These are phyloP conservation scores for Tenthredo mesomela DNA, from an alignment of 2,888 invertebrate species.

Conservation along the genomic window DNA sequence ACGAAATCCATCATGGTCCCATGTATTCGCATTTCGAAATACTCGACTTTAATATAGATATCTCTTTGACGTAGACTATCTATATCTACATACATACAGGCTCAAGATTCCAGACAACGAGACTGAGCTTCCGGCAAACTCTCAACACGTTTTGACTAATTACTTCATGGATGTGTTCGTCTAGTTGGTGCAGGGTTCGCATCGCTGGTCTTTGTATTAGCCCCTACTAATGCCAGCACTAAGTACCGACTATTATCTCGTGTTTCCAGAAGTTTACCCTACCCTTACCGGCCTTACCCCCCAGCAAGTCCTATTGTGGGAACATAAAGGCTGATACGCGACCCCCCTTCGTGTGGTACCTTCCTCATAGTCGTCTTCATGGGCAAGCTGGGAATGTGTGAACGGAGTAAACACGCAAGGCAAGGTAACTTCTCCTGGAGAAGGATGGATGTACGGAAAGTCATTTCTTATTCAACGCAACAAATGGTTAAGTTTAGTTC, in stretches of 20 bases:
- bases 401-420: not conserved
- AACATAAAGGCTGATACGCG: conserved; percentile 45
- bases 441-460: not conserved
- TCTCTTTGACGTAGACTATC: not conserved
- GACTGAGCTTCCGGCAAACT: not conserved
- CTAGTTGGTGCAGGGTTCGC: not conserved
- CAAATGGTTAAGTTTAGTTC: conserved; percentile 49
- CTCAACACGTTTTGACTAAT: conserved; percentile 37
- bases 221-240: conserved; percentile 8
- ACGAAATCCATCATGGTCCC: not conserved
- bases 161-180: conserved; percentile 1
- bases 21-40: not conserved
- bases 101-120: not conserved
- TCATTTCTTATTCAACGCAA: conserved; percentile 46
- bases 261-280: conserved; percentile 48
- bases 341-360: not conserved
- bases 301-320: conserved; percentile 25
- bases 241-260: conserved; percentile 44
- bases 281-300: not conserved
- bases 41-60: not conserved
- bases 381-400: not conserved
- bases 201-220: conserved; percentile 28
- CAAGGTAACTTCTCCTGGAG: no score
- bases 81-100: not conserved
- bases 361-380: not conserved